Base-by-base conservation (phyloP, 2,113 vertebrate genomes). In the Grus americana region DNA sequence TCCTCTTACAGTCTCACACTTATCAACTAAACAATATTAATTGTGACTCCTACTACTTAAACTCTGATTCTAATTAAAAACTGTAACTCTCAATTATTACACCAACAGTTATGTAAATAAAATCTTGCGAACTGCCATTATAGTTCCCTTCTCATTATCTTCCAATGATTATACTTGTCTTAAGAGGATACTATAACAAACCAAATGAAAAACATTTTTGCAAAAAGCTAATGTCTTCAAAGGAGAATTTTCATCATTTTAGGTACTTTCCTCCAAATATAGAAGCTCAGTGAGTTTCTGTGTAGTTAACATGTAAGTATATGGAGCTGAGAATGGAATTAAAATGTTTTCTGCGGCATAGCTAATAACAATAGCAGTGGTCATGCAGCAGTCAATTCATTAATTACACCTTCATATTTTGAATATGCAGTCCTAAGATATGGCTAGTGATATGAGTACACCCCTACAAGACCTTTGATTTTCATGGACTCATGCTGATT, bases 1-100 rank as follows among this genome's bases (percentile, higher is more conserved):
- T 72, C 52, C 74, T 88, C 66, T 92, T 88, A 75, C 15, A 57
- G 58, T 62, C 55, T 95, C 38, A 76, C 15, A 46, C 23, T 88
- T 94, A 95, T 29, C 71, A 85, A 57, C 34, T 76, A 79, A 86
- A 66, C 80, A 79, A 75, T 67, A 95, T 12, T 86, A 73, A 81
- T 76, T 93, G 15, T 15, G 90, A 76, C 29, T 84, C 4, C 2
- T 76, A 89, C 19, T 58, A 85, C 23, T 92, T 47, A 87, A 75
- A 65, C 34, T 85, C 17, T 20, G 8, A n/a, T 89, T 93, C n/a
- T 86, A 88, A 55, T 63, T 84, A 24, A 75, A 81, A 92, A 72
- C 12, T 20, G 0, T 44, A 91, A 55, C 4, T 85, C 26, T 40
- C 20, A 59, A 67, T 36, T 71, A 68, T 17, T 59, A 63, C 11